Conservation (phyloP, 1,140 invertebrate species). For the Hyposmocoma kahamanoa region DNA sequence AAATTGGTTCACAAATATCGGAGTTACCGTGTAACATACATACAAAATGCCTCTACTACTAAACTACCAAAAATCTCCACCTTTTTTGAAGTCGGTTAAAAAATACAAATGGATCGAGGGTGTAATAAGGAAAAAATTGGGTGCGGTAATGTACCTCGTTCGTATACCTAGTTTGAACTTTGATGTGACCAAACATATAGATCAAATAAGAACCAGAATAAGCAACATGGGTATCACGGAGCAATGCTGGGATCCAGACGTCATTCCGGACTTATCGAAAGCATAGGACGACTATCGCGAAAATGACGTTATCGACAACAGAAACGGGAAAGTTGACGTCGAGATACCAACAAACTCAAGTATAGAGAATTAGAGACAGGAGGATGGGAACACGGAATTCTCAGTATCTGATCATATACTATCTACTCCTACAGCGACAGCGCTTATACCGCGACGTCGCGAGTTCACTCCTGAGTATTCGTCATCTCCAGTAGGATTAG, state of each 20-base stretch:
- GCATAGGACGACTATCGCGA: no score
- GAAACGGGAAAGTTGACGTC: no score
- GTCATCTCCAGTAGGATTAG: not conserved
- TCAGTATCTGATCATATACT: not conserved
- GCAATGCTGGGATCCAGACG: not conserved
- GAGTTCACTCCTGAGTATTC: not conserved
- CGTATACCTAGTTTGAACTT: not conserved
- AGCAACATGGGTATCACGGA: not conserved
- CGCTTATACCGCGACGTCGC: not conserved
- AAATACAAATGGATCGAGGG: conserved; percentile 2
- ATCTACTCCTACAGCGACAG: not conserved
- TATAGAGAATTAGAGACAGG: not conserved
- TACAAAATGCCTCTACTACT: no score
- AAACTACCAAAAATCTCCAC: no score
- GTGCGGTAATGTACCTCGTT: not conserved
- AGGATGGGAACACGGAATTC: not conserved
- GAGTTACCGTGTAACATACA: no score
- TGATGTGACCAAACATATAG: not conserved
- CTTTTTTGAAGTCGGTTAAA: no score
- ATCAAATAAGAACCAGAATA: not conserved
- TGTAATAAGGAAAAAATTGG: not conserved
- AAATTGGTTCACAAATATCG: no score
- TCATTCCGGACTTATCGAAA: not conserved
- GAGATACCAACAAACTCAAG: not conserved
- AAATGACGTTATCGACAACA: no score